Evolutionary conservation across 2,113 vertebrate species (phyloP).

Genomic region (Oryctolagus cuniculus): DNA sequence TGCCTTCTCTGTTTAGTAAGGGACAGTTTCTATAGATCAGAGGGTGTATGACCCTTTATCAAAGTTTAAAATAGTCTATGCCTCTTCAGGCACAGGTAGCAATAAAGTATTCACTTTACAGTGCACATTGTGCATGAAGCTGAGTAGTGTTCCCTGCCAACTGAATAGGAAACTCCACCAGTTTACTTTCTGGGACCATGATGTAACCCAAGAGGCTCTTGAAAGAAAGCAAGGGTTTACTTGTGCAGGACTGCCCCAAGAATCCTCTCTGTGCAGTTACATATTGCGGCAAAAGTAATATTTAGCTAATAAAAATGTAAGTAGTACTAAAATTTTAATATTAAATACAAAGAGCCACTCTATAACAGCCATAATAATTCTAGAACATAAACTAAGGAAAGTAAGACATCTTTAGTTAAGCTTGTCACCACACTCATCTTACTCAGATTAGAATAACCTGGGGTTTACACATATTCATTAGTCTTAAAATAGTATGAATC

Average conservation of each 20-base stretch:
- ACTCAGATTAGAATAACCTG: neutral
- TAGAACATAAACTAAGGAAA: slow-evolving; percentile 31
- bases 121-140: slow-evolving; percentile 4
- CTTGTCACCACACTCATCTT: neutral
- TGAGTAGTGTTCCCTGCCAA: neutral
- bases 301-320: slow-evolving; percentile 65
- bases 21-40: neutral
- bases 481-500: neutral
- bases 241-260: neutral
- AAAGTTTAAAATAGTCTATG: neutral
- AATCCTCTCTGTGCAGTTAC: slow-evolving; percentile 22
- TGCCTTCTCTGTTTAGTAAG: neutral
- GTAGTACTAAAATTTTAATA: slow-evolving; percentile 58
- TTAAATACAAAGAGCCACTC: slow-evolving; percentile 22
- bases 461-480: no score
- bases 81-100: neutral
- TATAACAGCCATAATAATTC: neutral
- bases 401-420: slow-evolving; percentile 36
- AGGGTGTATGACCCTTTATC: neutral
- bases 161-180: neutral
- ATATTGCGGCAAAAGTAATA: slow-evolving; percentile 25
- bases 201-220: neutral
- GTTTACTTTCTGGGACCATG: neutral
- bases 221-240: neutral
- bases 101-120: slow-evolving; percentile 41